Evolutionary conservation across 2,888 invertebrate genomes (phyloP).

Genomic region (Nomada ferruginata): DNA sequence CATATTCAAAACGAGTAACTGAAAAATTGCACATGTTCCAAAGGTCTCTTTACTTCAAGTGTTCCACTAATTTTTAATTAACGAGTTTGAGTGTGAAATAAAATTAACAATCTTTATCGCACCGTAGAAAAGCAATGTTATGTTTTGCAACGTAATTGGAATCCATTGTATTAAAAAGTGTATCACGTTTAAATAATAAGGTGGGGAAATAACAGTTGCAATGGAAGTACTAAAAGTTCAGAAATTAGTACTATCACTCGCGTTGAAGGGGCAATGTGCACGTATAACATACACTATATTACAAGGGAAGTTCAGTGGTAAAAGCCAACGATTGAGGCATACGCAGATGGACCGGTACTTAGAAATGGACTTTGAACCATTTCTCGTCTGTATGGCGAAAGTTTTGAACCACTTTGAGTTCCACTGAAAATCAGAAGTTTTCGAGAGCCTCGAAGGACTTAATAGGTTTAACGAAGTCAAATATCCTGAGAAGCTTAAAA

Average conservation of each 20-base stretch:
- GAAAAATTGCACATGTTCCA: too few species aligned
- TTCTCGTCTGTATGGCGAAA: conserved; percentile 12
- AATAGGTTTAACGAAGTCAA: conserved; percentile 28
- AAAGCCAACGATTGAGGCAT: conserved; percentile 57
- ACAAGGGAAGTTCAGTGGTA: conserved; percentile 65
- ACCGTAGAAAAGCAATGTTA: too few species aligned
- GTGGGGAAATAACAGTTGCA: background rate
- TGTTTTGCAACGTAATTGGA: too few species aligned
- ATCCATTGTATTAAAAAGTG: background rate
- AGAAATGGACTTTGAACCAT: conserved; percentile 17
- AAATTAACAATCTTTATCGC: too few species aligned
- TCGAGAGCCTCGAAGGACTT: conserved; percentile 16
- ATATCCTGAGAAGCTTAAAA: conserved; percentile 2
- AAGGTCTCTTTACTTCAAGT: too few species aligned
- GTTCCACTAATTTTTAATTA: too few species aligned
- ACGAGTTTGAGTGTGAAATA: too few species aligned
- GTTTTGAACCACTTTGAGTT: conserved; percentile 16
- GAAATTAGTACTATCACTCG: background rate
- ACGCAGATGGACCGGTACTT: conserved; percentile 5
- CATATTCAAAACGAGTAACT: too few species aligned
- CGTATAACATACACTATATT: background rate
- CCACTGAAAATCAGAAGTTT: conserved; percentile 19
- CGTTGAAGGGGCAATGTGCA: background rate
- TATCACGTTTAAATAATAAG: too few species aligned
- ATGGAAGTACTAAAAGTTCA: background rate